These are phyloP conservation scores for Phengaris alcon DNA, from an alignment of 2,888 invertebrate species.

Conservation along the genomic window DNA sequence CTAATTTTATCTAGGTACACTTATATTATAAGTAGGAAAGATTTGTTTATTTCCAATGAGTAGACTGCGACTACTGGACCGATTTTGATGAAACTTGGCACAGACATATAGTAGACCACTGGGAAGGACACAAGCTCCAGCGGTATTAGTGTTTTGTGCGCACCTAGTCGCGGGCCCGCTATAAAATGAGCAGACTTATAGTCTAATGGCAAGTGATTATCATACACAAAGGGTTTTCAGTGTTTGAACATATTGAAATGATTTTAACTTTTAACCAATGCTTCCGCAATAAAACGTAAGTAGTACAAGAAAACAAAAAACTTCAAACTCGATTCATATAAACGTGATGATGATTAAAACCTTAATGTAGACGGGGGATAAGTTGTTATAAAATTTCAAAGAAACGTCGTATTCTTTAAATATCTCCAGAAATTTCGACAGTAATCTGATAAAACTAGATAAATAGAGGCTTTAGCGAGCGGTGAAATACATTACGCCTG, in stretches of 20 bases:
- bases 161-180: no score
- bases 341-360: background rate
- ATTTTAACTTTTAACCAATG: background rate
- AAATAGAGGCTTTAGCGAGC: background rate
- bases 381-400: conserved; percentile 12
- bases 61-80: no score
- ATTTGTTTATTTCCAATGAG: no score
- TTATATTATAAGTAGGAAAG: no score
- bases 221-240: background rate
- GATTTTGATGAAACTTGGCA: no score
- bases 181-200: no score
- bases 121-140: no score
- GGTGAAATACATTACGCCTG: conserved; percentile 14
- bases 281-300: no score
- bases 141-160: no score
- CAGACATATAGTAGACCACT: no score
- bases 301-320: background rate
- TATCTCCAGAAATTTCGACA: conserved; percentile 12
- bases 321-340: background rate
- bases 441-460: conserved; percentile 7
- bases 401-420: background rate
- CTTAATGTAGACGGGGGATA: background rate
- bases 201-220: no score
- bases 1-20: no score
- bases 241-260: background rate